Base-by-base conservation (phyloP, 2,797 vertebrate species). In the Sebastes variabilis region DNA sequence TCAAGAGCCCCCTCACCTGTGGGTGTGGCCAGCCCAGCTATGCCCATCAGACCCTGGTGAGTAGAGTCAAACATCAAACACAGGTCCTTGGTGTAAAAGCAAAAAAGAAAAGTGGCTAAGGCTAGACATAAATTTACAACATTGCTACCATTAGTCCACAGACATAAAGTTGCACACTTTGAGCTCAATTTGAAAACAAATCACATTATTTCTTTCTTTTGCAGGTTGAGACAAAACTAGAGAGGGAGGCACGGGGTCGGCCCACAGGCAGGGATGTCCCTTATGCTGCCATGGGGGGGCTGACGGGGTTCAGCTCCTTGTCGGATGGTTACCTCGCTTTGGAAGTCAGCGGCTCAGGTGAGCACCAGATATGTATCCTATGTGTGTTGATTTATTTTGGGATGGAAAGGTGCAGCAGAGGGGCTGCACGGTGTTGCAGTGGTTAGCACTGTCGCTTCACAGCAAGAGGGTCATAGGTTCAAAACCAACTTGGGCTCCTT, bases 251-350 rank as follows among this genome's bases (percentile, higher is more conserved):
- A 8, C 94, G 95, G 10, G 96, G 96, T 67, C 95, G 82, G 76
- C 97, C 97, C 0, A 94, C 97, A 74, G 98, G 98, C 36, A 90
- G 72, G 56, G 95, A 96, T n/a, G 95, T 97, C 60, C 96, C 97
- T 5, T 98, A 97, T 0, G 96, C 96, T 60, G 97, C 97, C 2
- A 97, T 99, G 97, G 98, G 97, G 30, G 97, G 97, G 2, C 82
- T 99, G 78, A 98, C 97, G 0, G 97, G 97, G 16, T 99, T 98
- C 87, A 97, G 96, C 81, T 98, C 98, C 0, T 91, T 99, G 62
- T 90, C 96, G 75, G 97, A 98, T 75, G 97, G 97, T 69, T 97
- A 97, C 91, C 88, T 97, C 72, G 92, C 96, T 74, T 92, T 98
- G 1, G 96, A 97, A 80, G 89, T 91, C 74, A 95, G 95, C 30